A percentile compares a stretch with the other conserved stretches of the same genome.
phyloP scores from a whole-genome alignment of 2,888 invertebrate species.

The Fissipunctia ypsillon region DNA sequence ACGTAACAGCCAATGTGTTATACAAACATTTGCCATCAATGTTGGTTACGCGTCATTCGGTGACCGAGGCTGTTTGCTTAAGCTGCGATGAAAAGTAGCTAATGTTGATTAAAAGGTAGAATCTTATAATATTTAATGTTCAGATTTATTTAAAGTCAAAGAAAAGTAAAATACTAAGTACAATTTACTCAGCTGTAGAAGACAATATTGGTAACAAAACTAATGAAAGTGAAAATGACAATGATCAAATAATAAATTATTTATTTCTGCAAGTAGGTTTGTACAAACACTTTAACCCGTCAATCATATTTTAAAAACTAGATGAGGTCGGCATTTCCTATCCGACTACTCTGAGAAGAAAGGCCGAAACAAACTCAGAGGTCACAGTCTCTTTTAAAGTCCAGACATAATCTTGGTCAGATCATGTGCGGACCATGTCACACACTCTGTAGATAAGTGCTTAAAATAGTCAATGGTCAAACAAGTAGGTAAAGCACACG shows the following conservation, averaged over 20 bases:
- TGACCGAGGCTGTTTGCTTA: slow-evolving; percentile 21
- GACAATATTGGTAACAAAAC: neutral
- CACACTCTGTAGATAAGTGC: no score
- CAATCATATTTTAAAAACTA: neutral
- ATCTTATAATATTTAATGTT: neutral
- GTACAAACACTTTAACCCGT: neutral
- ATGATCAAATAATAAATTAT: neutral
- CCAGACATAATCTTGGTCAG: neutral
- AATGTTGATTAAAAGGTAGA: slow-evolving; percentile 14
- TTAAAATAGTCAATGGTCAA: no score
- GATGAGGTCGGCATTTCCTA: neutral
- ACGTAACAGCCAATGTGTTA: slow-evolving; percentile 19
- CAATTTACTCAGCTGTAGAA: neutral
- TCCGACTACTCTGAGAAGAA: neutral
- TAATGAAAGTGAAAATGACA: slow-evolving; percentile 10
- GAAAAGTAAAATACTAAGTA: neutral
- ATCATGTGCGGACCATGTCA: neutral
- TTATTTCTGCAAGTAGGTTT: neutral
- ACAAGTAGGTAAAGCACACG: neutral
- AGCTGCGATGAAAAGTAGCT: slow-evolving; percentile 6
- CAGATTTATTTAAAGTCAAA: neutral
- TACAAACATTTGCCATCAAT: slow-evolving; percentile 30
- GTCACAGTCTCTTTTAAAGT: neutral
- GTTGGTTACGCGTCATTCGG: neutral
- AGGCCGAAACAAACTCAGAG: neutral